Base-by-base conservation (phyloP, 2,113 vertebrate species). In the Lophura nycthemera region DNA sequence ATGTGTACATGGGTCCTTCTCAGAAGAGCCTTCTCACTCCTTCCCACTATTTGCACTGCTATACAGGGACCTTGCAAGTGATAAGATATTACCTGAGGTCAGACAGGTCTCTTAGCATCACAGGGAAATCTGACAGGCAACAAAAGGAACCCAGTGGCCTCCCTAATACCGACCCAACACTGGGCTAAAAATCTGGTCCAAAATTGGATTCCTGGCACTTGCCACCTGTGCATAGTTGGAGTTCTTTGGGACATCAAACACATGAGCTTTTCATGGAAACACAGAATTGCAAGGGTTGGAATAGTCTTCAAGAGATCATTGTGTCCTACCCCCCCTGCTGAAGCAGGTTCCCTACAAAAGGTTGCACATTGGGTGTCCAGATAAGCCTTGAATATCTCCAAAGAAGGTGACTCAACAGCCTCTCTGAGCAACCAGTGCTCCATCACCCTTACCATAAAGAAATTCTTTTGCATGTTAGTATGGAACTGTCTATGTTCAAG, bases 71-170 rank as follows among this genome's bases (percentile, higher is more conserved):
- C 7, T 54, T 87, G 24, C 10, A 57, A 91, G 22, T 25, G 21
- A 4, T 29, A 59, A 59, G 16, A 47, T 57, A 52, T 52, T 65
- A 70, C 10, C 3, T 1, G 1, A 10, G 7, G 24, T 32, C 83
- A 83, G 27, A 25, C 2, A 61, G 17, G 29, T 48, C 36, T 27
- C 15, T 86, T 76, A 50, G n/a, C 6, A 83, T 10, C 16, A 20
- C 14, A 47, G 50, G 27, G 4, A 20, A 43, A 36, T 34, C 42
- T 0, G 0, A 40, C 13, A 81, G 5, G 24, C 21, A 60, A 27
- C 7, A 48, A 66, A 27, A 73, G 10, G 21, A 5, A 74, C 36
- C 38, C 61, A 54, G 32, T 21, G 15, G 21, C 90, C 54, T 11
- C 10, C 17, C 4, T 72, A 56, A 60, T 45, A 67, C 2, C 3